Conservation (phyloP, 2,113 vertebrate species). For the Thunnus maccoyii region DNA sequence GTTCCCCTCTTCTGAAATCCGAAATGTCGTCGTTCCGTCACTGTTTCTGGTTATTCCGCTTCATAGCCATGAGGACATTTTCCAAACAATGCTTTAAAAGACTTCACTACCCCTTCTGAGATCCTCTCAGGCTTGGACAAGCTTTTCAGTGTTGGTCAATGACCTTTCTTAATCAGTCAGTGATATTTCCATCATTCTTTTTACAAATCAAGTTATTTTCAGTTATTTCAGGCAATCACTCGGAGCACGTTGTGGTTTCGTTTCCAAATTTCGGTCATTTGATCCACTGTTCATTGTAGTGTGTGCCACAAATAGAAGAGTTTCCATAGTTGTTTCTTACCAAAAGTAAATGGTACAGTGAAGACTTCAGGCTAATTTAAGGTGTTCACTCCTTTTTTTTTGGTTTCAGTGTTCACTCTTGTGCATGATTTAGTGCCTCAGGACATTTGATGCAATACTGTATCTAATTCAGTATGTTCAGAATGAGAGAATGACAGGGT, state of each 20-base stretch:
- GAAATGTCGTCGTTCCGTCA: conserved; percentile 40
- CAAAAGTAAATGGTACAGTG: neutral
- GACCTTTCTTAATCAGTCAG: neutral
- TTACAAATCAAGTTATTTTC: neutral
- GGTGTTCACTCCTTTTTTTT: neutral
- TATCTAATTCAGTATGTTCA: neutral
- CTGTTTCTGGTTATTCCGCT: conserved; percentile 13
- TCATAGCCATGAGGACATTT: conserved; percentile 8
- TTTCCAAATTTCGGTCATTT: neutral
- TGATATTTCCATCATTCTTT: conserved; percentile 7
- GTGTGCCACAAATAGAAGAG: neutral
- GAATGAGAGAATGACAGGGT: neutral
- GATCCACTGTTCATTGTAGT: neutral
- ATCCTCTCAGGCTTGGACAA: conserved; percentile 5
- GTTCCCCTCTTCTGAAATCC: conserved; percentile 22
- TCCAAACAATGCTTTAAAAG: conserved; percentile 22
- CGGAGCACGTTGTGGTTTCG: too few relatives aligned
- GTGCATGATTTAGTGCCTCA: neutral
- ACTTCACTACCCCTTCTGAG: conserved; percentile 14
- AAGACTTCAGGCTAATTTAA: neutral
- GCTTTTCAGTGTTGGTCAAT: neutral
- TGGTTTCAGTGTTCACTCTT: neutral
- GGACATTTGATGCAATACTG: neutral
- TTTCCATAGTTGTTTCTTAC: neutral
- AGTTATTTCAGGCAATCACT: neutral